Evolutionary conservation across 2,113 vertebrate genomes (phyloP), one percentile per base, ranked within the genome.

Genomic region (Scomber scombrus): DNA sequence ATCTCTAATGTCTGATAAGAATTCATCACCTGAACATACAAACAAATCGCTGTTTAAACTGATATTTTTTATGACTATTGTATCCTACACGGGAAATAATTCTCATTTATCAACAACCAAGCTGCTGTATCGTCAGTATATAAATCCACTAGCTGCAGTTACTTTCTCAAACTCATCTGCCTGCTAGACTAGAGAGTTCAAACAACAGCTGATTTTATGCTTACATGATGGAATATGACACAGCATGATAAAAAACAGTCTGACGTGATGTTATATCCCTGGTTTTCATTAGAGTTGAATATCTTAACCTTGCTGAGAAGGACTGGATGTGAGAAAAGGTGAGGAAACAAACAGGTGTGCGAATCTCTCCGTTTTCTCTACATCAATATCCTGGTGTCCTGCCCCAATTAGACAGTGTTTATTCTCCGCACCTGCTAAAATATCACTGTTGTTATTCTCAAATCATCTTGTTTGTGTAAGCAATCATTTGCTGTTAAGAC

Each of bases 231-330:
- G 71, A 78, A 73, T 65, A 40, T 15, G 77, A 83, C 88, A 67
- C 63, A 46, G 62, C 52, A 19, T 69, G 82, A 90, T 62, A 81
- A 72, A 83, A 83, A 72, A 58, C 31, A 62, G 76, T 43, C 62
- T 84, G 85, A 87, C 52, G 49, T 81, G 77, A 85, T 78, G 84
- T 74, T 82, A 75, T 75, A 73, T n/a, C 76, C 71, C 64, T 58
- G 82, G 71, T 85, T 91, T 89, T 80, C 62, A 90, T 89, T 84
- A 21, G 54, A 80, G 78, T 63, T 61, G 75, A 90, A 84, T 84
- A 75, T 84, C n/a, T 89, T 86, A 85, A 86, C 84, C 85, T 85
- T 85, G 86, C 82, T 40, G 67, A 45, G 70, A 26, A 29, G 15
- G 49, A 62, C 21, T 62, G 57, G 21, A n/a, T 50, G 63, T 74